Evolutionary conservation across 2,113 vertebrate genomes (phyloP), one percentile per base, ranked within the genome.

Genomic region (Camelus dromedarius): DNA sequence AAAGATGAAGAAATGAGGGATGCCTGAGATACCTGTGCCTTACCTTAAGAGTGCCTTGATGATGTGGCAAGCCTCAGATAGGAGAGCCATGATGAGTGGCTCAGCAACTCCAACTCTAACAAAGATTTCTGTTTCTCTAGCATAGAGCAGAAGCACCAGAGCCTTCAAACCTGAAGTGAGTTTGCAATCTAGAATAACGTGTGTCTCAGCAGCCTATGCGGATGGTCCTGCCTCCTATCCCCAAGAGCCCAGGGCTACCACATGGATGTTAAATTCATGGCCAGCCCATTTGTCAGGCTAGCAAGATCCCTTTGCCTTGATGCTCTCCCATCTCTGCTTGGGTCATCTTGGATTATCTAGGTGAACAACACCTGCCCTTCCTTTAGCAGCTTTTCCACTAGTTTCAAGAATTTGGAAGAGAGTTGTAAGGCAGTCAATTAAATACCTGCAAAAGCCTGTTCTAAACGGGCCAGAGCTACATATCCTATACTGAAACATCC

Each of bases 331-430:
- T 56, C 62, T 87, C 28, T 79, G n/a, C 42, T 81, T 80, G 35
- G 14, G 8, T 95, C 38, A 87, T 4, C 38, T 72, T 75, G 56
- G 38, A 85, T 69, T 76, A 7, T 50, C n/a, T 75, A 96, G 2
- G 32, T 84, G 46, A 95, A 42, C 8, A 79, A 69, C 8, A 52
- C 8, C 30, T 85, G 6, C 6, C 75, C 6, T 88, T 77, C 32
- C 28, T 83, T 86, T 90, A 86, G 54, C 70, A 93, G 35, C 18
- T 88, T 91, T 28, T 86, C 58, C 32, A 54, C 35, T 84, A 56
- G 3, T 75, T 88, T 77, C 42, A 87, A 92, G 67, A 72, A 88
- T 81, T 95, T 54, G 56, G 8, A 95, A 66, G 18, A 80, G 48
- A 42, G 28, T 82, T 93, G 0, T 79, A 67, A 26, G 32, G 38